phyloP scores from a whole-genome alignment of 2,113 vertebrate species.

The Epinephelus cyanopodus region DNA sequence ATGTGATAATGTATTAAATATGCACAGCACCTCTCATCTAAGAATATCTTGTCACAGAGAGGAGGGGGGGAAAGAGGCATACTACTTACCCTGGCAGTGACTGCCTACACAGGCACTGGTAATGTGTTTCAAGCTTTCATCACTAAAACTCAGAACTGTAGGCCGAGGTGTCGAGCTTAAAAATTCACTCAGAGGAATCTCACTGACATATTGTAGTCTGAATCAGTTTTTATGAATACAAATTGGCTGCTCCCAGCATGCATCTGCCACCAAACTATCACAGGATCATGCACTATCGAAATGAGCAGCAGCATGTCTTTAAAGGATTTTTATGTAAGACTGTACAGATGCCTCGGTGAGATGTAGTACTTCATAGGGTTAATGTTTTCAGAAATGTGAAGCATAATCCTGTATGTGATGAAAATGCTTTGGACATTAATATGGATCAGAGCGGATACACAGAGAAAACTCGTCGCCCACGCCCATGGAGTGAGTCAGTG shows the following conservation, averaged over 20 bases:
- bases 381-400: slow-evolving; percentile 42
- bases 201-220: not conserved
- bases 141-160: not conserved
- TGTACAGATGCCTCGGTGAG: not conserved
- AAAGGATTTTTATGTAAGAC: slow-evolving; percentile 19
- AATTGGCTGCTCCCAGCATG: not conserved
- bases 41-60: slow-evolving; percentile 76
- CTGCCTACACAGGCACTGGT: slow-evolving; percentile 23
- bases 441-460: slow-evolving; percentile 65
- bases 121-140: slow-evolving; percentile 44
- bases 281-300: not conserved
- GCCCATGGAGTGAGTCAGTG: slow-evolving; percentile 46
- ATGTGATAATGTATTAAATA: slow-evolving; percentile 82
- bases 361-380: slow-evolving; percentile 39
- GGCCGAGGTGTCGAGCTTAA: not conserved
- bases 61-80: slow-evolving; percentile 23
- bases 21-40: slow-evolving; percentile 78
- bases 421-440: slow-evolving; percentile 70
- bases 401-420: slow-evolving; percentile 58
- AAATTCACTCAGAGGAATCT: slow-evolving; percentile 19
- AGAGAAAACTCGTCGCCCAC: slow-evolving; percentile 50
- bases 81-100: slow-evolving; percentile 22
- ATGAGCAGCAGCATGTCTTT: not conserved
- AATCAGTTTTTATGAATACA: not conserved
- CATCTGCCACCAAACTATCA: no score